Percentiles rank a stretch among this genome's conserved stretches.
phyloP scores from a whole-genome alignment of 2,888 invertebrate genomes.

The Sarcophaga subvicina region DNA sequence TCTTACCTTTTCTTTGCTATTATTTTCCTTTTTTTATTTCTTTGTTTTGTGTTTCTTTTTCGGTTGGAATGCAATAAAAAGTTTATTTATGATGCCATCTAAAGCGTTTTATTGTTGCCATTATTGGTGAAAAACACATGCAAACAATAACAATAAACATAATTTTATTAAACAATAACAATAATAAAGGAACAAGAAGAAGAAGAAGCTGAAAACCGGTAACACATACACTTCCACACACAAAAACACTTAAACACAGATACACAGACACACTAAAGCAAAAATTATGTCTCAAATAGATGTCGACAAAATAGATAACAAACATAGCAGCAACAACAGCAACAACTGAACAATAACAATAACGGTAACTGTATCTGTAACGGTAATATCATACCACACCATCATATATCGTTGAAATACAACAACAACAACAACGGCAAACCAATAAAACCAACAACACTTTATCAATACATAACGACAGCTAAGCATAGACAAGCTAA shows the following conservation, averaged over 20 bases:
- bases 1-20: too few relatives aligned
- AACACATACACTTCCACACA: neutral
- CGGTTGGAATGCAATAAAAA: neutral
- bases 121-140: constrained; percentile 50
- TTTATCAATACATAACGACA: constrained; percentile 16
- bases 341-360: constrained; percentile 12
- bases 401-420: neutral
- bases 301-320: constrained; percentile 42
- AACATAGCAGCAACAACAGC: neutral
- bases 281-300: constrained; percentile 32
- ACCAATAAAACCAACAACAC: constrained; percentile 24
- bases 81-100: constrained; percentile 58
- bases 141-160: constrained; percentile 61
- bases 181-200: neutral
- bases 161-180: constrained; percentile 59
- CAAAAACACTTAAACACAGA: neutral
- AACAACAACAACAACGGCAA: constrained; percentile 18
- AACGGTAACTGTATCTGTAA: constrained; percentile 16
- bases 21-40: too few relatives aligned
- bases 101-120: constrained; percentile 61
- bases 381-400: neutral
- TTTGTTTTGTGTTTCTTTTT: neutral
- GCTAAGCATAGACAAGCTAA: neutral
- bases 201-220: neutral
- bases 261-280: neutral